Percentiles rank a stretch among this genome's conserved stretches.
phyloP scores from a whole-genome alignment of 1,140 invertebrate genomes.

The Calosoma granatense region DNA sequence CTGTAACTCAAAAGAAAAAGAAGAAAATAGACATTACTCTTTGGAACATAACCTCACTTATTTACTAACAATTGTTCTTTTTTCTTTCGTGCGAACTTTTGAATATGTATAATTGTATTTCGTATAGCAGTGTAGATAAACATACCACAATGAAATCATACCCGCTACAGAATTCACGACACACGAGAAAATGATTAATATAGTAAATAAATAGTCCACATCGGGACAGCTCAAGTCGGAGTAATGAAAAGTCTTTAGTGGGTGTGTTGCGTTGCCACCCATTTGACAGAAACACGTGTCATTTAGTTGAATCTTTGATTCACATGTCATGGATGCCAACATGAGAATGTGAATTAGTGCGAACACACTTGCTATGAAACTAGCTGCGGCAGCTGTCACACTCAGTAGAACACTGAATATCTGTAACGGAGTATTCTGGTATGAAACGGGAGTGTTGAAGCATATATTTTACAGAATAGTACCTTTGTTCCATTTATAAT shows the following conservation, averaged over 20 bases:
- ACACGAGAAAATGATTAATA: slow-evolving; percentile 33
- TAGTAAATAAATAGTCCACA: slow-evolving; percentile 32
- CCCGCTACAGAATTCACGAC: slow-evolving; percentile 31
- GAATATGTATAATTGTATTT: slow-evolving; percentile 34
- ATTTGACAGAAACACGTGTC: slow-evolving; percentile 29
- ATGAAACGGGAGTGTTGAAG: too few species aligned
- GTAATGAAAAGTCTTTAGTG: slow-evolving; percentile 30
- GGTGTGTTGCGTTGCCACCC: slow-evolving; percentile 12
- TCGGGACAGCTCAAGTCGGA: slow-evolving; percentile 37
- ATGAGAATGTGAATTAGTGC: slow-evolving; percentile 35
- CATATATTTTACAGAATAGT: slow-evolving; percentile 10
- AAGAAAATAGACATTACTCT: too few species aligned
- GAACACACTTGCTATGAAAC: slow-evolving; percentile 34
- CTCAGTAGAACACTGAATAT: slow-evolving; percentile 34
- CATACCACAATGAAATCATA: slow-evolving; percentile 34
- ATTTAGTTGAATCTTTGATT: slow-evolving; percentile 27
- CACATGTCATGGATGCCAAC: slow-evolving; percentile 33
- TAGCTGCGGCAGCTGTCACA: slow-evolving; percentile 28
- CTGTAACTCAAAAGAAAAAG: too few species aligned
- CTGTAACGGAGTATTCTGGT: too few species aligned
- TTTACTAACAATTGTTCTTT: slow-evolving; percentile 24
- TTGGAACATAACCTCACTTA: too few species aligned
- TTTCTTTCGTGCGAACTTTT: slow-evolving; percentile 29
- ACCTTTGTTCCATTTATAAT: slow-evolving; percentile 35
- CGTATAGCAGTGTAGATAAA: slow-evolving; percentile 38